Percentiles rank a stretch among this genome's conserved stretches.
Evolutionary conservation across 2,113 vertebrate genomes (phyloP).

Genomic region (Anas platyrhynchos): DNA sequence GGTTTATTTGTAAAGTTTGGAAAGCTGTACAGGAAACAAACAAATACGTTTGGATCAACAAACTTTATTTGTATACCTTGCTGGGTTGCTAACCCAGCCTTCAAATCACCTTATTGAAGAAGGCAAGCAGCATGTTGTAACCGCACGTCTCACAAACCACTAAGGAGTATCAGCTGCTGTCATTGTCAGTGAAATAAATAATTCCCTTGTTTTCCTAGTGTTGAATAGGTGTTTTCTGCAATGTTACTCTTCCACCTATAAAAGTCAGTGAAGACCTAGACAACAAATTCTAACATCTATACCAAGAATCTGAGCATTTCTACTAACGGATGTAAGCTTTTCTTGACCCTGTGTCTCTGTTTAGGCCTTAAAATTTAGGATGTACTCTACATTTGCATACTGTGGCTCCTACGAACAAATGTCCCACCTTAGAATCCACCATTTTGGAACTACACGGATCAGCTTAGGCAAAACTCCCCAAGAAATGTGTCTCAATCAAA

Average conservation of each 20-base stretch:
- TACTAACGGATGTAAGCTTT: not conserved
- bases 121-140: not conserved
- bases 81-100: not conserved
- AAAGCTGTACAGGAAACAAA: not conserved
- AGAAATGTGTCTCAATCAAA: not conserved
- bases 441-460: not conserved
- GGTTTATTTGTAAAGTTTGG: not conserved
- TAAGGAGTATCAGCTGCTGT: not conserved
- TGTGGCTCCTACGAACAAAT: not conserved
- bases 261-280: not conserved
- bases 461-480: not conserved
- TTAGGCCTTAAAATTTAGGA: not conserved
- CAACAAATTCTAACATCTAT: not conserved
- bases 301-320: not conserved
- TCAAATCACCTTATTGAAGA: not conserved
- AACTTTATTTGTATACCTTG: not conserved
- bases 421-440: not conserved
- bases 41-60: not conserved
- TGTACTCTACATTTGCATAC: not conserved
- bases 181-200: not conserved
- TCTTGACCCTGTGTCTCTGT: not conserved
- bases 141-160: not conserved
- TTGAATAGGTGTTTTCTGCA: not conserved
- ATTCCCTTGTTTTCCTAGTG: not conserved
- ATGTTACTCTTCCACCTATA: not conserved